Base-by-base conservation (phyloP, 2,888 invertebrate species). In the Schizotus pectinicornis region DNA sequence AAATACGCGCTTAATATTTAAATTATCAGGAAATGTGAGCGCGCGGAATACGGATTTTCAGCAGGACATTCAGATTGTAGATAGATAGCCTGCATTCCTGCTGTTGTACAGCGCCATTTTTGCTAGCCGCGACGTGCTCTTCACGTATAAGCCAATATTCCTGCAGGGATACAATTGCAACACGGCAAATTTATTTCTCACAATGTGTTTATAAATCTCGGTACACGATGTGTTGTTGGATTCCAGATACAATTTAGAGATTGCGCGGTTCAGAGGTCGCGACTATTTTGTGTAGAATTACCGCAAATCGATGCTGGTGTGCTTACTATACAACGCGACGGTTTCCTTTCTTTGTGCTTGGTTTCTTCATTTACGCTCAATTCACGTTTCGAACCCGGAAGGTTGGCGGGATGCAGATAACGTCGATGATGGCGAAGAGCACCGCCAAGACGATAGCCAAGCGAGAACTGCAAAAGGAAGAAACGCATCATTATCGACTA, bases 241-340 rank as follows among this genome's bases (percentile, higher is more conserved):
- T 61, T 65, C 64, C 47, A 67, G 65, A 65, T 67, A 67, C 64
- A 65, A 64, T 65, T 65, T 62, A 62, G 59, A 61, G 65, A 67
- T 65, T 65, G 63, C 50, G 42, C 11, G 52, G 67, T 67, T 64
- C 63, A 67, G 56, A 65, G 67, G 65, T 67, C 59, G 61, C 61
- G 54, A 64, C 54, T 64, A 67, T 67, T 67, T 65, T 65, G 67
- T 65, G 67, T 65, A 50, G 60, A 63, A 63, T 64, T 61, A 60
- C 66, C 46, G 60, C 61, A 62, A 64, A 63, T 66, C 63, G 56
- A 56, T 54, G 52, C 55, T 59, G 42, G 55, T 55, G 55, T 55
- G 47, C 41, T 49, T 52, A 52, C 48, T 54, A 33, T 39, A 57
- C 13, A 51, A 50, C 45, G 22, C 22, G 13, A 46, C 45, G 45